Base-by-base conservation (phyloP, 2,888 invertebrate genomes). In the Iselma pallidipennis region DNA sequence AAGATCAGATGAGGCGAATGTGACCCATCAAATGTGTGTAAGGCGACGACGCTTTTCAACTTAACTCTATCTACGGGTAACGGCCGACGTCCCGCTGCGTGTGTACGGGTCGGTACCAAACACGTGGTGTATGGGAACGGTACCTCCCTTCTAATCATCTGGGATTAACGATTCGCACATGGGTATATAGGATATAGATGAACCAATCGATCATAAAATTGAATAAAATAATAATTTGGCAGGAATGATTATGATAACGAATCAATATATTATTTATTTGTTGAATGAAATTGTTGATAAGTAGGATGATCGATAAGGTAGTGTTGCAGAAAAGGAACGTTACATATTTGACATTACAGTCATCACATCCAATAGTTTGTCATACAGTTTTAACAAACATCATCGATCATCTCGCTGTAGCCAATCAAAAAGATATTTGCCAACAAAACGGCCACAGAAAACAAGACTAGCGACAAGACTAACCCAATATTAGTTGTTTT, bases 41-140 rank as follows among this genome's bases (percentile, higher is more conserved):
- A 61, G 64, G 58, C 72, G 73, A 74, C 71, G 73, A 72, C 66
- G 71, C 71, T 71, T 65, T 70, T 66, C 66, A 71, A 70, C 71
- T 74, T 73, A 73, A 72, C 74, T 74, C 71, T 74, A 72, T 74
- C 74, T 71, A 64, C 67, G 71, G 70, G 71, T 73, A 74, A 73
- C 74, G 74, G 74, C 71, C 65, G 65, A 65, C 69, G 65, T 67
- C 74, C 74, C 67, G 74, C 70, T 59, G 74, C 67, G 73, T 59
- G 74, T 19, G 73, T 60, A 62, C 67, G 66, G 69, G 66, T 71
- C 64, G 68, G 61, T 60, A 65, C 57, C 57, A 68, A 71, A 72
- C 73, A 70, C 71, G 70, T 73, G 67, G 68, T 69, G 69, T 72
- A 73, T 75, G 75, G 74, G 75, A 74, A 75, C 70, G 66, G 66